These are phyloP conservation scores for Lasiommata megera DNA, from an alignment of 2,888 invertebrate genomes.

Conservation along the genomic window DNA sequence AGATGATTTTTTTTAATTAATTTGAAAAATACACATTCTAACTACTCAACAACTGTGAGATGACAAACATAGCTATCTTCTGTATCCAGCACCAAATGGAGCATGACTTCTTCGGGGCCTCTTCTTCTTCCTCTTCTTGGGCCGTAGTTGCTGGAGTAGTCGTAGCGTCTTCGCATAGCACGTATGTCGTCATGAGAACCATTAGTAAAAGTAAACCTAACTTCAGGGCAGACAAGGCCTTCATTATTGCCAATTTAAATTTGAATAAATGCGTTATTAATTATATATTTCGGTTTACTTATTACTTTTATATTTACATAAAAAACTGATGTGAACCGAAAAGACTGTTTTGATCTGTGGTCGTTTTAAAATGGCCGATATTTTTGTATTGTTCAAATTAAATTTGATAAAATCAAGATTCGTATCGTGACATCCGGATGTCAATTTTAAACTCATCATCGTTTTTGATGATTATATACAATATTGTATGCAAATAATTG, in stretches of 20 bases:
- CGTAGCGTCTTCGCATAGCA: conserved; percentile 56
- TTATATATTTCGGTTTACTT: not conserved
- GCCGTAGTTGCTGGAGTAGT: conserved; percentile 50
- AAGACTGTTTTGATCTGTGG: not conserved
- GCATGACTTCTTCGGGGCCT: conserved; percentile 60
- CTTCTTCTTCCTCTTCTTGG: conserved; percentile 65
- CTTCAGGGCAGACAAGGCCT: conserved; percentile 41
- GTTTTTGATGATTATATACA: conserved; percentile 5
- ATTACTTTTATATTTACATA: not conserved
- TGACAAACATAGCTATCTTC: conserved; percentile 75
- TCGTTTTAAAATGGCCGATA: conserved; percentile 13
- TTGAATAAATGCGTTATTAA: not conserved
- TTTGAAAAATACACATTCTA: conserved; percentile 5
- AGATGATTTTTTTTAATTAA: not conserved
- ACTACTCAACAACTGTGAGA: conserved; percentile 70
- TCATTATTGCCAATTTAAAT: conserved; percentile 1
- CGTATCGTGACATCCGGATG: conserved; percentile 15
- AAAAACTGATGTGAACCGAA: no score
- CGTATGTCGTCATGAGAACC: conserved; percentile 44
- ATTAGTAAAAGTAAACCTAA: conserved; percentile 44
- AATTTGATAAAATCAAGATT: conserved; percentile 18
- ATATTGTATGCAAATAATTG: conserved; percentile 2
- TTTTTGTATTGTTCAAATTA: not conserved
- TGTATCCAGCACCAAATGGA: conserved; percentile 80
- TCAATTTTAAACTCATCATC: conserved; percentile 29